Evolutionary conservation across 1,140 invertebrate genomes (phyloP).

Genomic region (Oryzaephilus surinamensis): DNA sequence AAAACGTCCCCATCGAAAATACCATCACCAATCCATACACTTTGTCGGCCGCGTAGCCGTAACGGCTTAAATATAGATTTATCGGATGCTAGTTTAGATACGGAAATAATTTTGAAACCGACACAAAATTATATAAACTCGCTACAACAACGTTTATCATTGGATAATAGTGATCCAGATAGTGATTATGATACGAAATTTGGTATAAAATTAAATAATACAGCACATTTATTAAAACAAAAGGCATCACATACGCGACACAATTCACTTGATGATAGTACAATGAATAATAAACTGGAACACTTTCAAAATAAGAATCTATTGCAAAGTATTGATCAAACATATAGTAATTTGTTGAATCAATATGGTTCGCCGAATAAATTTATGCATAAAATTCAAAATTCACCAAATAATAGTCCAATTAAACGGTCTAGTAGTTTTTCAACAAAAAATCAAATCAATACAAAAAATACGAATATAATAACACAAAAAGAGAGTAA

Average conservation of each 20-base stretch:
- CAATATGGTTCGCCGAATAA: slow-evolving; percentile 28
- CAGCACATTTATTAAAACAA: slow-evolving; percentile 29
- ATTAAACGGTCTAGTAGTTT: slow-evolving; percentile 35
- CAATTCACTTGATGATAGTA: slow-evolving; percentile 40
- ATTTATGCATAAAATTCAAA: slow-evolving; percentile 32
- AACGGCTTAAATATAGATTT: slow-evolving; percentile 34
- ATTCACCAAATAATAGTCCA: slow-evolving; percentile 34
- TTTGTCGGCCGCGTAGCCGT: slow-evolving; percentile 40
- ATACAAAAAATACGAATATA: slow-evolving; percentile 26
- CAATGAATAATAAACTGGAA: slow-evolving; percentile 33
- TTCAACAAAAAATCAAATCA: slow-evolving; percentile 31
- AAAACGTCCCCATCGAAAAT: slow-evolving; percentile 44
- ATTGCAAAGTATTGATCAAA: slow-evolving; percentile 36
- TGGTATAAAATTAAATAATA: slow-evolving; percentile 29
- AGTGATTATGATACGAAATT: slow-evolving; percentile 28
- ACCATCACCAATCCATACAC: slow-evolving; percentile 46
- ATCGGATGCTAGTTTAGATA: slow-evolving; percentile 43
- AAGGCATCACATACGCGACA: slow-evolving; percentile 36
- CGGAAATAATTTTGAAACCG: slow-evolving; percentile 52
- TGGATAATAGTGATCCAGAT: slow-evolving; percentile 30
- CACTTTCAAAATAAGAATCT: slow-evolving; percentile 34
- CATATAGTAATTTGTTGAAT: slow-evolving; percentile 31
- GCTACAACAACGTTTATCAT: slow-evolving; percentile 43
- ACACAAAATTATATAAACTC: slow-evolving; percentile 57
- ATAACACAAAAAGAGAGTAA: slow-evolving; percentile 22